phyloP scores from a whole-genome alignment of 2,113 vertebrate genomes.

The Channa argus region DNA sequence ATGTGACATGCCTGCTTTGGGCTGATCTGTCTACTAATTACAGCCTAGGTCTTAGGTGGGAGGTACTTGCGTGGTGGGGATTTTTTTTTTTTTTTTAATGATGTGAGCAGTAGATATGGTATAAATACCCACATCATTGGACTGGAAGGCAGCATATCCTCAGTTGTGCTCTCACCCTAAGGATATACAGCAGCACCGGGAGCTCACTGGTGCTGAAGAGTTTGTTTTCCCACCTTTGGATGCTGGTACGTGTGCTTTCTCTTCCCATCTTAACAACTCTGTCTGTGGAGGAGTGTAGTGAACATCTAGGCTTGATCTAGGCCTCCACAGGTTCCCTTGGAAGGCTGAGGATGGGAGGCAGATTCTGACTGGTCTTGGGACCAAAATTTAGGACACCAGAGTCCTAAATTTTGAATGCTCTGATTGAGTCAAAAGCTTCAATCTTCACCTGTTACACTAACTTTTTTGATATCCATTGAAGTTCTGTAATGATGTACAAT shows the following conservation, averaged over 20 bases:
- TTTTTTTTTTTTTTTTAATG: conserved; percentile 81
- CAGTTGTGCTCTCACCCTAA: conserved; percentile 81
- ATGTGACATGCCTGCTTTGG: conserved; percentile 85
- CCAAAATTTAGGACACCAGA: not conserved
- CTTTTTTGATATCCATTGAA: not conserved
- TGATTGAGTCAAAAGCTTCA: not conserved
- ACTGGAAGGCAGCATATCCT: conserved; percentile 85
- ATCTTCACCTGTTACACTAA: not conserved
- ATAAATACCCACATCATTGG: conserved; percentile 89
- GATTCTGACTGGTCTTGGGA: conserved; percentile 6
- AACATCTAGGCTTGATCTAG: conserved; percentile 21
- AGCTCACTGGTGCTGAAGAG: conserved; percentile 73
- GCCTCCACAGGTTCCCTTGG: conserved; percentile 10
- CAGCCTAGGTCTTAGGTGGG: conserved; percentile 86
- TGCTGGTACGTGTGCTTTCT: conserved; percentile 85
- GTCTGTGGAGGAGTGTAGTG: conserved; percentile 16
- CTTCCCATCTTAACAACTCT: conserved; percentile 35
- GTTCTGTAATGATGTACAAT: conserved; percentile 5
- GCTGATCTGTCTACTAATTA: conserved; percentile 92
- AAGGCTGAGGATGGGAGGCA: not conserved
- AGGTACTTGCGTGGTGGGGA: conserved; percentile 86
- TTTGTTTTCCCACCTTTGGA: conserved; percentile 69
- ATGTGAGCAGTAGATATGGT: conserved; percentile 83
- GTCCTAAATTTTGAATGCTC: conserved; percentile 19
- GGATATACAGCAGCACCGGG: conserved; percentile 83